Evolutionary conservation across 2,113 vertebrate species (phyloP).

Genomic region (Gavia stellata): DNA sequence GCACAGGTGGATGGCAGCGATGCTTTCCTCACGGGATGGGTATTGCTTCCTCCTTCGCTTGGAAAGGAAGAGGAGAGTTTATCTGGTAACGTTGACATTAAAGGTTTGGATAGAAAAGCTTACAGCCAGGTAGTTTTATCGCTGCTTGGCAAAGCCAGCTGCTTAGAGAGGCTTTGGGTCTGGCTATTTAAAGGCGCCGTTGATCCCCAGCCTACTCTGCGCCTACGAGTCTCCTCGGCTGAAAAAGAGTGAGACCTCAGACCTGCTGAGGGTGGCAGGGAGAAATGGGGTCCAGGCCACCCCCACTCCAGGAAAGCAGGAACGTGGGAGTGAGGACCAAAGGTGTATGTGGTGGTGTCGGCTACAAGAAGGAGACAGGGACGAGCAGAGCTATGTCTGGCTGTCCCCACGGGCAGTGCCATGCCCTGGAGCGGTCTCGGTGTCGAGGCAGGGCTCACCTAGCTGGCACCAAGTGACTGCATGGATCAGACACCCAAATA

Average conservation of each 20-base stretch:
- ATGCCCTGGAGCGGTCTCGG: accelerated
- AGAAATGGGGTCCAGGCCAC: background rate
- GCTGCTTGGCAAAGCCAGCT: background rate
- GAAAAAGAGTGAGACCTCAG: background rate
- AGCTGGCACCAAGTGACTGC: background rate
- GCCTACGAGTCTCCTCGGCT: accelerated
- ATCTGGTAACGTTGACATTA: accelerated
- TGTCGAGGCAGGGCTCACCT: background rate
- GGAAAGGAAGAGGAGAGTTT: background rate
- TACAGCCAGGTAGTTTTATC: background rate
- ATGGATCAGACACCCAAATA: background rate
- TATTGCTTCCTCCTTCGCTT: accelerated
- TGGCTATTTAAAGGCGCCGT: background rate
- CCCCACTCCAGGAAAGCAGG: accelerated
- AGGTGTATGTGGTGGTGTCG: accelerated
- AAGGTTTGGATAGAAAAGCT: background rate
- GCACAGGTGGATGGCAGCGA: accelerated
- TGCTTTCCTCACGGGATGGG: background rate
- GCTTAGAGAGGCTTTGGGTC: conserved; percentile 17
- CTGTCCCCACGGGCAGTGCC: accelerated
- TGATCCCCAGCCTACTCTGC: background rate
- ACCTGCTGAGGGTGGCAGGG: background rate
- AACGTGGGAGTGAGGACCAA: accelerated
- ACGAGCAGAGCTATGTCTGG: background rate
- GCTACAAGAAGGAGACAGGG: background rate